phyloP scores from a whole-genome alignment of 1,140 invertebrate genomes.

The Campoletis sonorensis region DNA sequence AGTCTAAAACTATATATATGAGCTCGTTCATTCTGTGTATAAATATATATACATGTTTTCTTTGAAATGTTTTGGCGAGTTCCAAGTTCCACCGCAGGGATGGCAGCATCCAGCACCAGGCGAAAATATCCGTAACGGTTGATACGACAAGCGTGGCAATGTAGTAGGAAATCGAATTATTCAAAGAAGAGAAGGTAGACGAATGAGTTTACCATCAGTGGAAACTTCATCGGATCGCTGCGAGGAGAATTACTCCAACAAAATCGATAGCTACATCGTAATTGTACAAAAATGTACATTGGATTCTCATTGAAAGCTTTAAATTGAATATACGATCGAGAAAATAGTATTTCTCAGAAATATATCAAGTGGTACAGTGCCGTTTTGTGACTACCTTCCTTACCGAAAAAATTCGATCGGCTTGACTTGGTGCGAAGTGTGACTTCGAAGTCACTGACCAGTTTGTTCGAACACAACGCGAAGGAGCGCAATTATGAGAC shows the following conservation, averaged over 20 bases:
- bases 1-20: no score
- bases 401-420: no score
- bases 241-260: neutral
- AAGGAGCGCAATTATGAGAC: neutral
- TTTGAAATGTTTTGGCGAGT: neutral
- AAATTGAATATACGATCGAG: no score
- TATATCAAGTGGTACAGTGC: no score
- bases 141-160: neutral
- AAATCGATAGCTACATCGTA: neutral
- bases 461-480: neutral
- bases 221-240: neutral
- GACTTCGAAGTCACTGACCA: neutral
- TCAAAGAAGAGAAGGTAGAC: neutral
- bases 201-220: neutral
- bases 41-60: no score
- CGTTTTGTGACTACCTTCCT: no score
- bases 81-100: conserved; percentile 7
- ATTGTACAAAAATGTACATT: neutral
- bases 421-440: no score
- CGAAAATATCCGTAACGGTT: neutral
- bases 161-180: conserved; percentile 8
- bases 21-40: no score
- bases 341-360: no score
- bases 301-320: neutral
- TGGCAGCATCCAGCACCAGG: conserved; percentile 25